Conservation (phyloP, 2,113 vertebrate species). For the Pelecanus crispus region DNA sequence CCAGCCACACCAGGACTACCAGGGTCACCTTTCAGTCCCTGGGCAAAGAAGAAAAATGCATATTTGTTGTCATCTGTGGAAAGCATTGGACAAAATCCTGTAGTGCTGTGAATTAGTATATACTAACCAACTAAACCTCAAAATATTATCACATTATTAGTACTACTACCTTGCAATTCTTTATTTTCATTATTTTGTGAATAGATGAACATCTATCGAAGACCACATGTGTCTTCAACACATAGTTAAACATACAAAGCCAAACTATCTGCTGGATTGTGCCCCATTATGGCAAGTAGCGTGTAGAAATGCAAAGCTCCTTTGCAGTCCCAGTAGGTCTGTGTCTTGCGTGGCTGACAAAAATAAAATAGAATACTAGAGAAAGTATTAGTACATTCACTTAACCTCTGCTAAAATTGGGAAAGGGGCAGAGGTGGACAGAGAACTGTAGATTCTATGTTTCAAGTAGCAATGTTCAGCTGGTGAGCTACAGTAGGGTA, state of each 20-base stretch:
- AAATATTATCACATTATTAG: background rate
- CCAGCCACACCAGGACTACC: conserved; percentile 78
- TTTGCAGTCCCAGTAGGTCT: background rate
- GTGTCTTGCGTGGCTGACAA: background rate
- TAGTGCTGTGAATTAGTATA: background rate
- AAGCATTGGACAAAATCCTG: background rate
- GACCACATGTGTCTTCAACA: background rate
- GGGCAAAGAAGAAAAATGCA: conserved; percentile 51
- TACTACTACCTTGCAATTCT: background rate
- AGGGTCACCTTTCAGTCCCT: conserved; percentile 88
- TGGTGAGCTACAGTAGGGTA: background rate
- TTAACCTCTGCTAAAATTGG: background rate
- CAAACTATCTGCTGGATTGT: background rate
- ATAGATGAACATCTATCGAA: background rate
- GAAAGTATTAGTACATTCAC: background rate
- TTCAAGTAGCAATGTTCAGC: background rate
- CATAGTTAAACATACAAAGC: background rate
- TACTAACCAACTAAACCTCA: background rate
- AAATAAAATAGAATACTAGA: background rate
- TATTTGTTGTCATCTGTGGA: background rate
- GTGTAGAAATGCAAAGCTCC: background rate
- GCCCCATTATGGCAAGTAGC: background rate
- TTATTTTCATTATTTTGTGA: background rate
- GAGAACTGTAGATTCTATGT: background rate
- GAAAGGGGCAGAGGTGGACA: background rate